Conservation (phyloP, 2,113 vertebrate genomes). For the Pangasianodon hypophthalmus region DNA sequence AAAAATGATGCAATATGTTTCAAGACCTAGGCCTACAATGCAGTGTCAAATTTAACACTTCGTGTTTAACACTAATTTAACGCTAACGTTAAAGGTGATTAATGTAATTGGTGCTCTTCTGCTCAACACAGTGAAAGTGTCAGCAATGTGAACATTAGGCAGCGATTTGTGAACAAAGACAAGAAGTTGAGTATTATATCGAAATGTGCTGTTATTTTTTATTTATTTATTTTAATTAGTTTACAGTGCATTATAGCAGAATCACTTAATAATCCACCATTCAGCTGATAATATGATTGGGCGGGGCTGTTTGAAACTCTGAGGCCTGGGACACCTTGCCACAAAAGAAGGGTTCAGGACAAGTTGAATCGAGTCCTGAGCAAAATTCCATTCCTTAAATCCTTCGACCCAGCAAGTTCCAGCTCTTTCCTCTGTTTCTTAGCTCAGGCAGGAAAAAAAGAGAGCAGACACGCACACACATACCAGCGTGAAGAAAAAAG, state of each 20-base stretch:
- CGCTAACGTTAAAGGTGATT: neutral
- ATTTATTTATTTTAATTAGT: neutral
- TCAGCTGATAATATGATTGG: neutral
- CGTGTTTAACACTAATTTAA: neutral
- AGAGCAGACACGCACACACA: neutral
- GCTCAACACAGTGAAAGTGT: neutral
- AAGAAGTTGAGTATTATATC: neutral
- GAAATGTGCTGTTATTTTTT: too few relatives aligned
- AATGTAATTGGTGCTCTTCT: neutral
- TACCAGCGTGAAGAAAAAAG: neutral
- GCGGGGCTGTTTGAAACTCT: neutral
- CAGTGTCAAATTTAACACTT: neutral
- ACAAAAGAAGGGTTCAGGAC: slow-evolving; percentile 5
- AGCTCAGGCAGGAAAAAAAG: neutral
- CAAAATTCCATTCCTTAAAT: slow-evolving; percentile 48
- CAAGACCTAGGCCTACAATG: neutral
- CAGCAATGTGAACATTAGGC: neutral
- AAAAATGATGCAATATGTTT: too few relatives aligned
- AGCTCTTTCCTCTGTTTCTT: slow-evolving; percentile 24
- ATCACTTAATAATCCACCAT: neutral
- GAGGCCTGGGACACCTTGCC: neutral
- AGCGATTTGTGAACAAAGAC: neutral
- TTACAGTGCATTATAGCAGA: neutral
- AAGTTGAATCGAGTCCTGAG: slow-evolving; percentile 25
- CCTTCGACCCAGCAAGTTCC: slow-evolving; percentile 34